Percentiles rank a stretch among this genome's conserved stretches.
Conservation (phyloP, 2,888 invertebrate genomes). For the Heteropelma amictum region DNA sequence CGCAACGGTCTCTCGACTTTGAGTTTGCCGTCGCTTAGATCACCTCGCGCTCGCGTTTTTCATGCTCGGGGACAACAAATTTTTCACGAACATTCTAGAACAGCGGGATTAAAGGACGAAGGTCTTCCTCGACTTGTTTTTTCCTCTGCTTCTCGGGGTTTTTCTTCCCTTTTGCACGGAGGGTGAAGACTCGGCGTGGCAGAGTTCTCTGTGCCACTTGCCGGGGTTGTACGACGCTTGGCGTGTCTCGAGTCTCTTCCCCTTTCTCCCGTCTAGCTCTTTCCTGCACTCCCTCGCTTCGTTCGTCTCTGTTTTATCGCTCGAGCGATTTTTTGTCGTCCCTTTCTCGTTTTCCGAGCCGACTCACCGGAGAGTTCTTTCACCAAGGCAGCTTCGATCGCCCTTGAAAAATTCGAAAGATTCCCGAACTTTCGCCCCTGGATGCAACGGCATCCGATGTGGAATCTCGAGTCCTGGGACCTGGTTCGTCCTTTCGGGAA, state of each 20-base stretch:
- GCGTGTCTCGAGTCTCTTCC: constrained; percentile 43
- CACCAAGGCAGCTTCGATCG: no score
- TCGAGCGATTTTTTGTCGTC: background rate
- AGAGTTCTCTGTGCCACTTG: constrained; percentile 53
- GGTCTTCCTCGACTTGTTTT: no score
- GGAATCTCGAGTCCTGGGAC: no score
- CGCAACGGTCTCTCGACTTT: constrained; percentile 16
- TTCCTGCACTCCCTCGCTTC: background rate
- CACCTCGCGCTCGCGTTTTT: background rate
- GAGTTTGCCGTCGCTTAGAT: background rate
- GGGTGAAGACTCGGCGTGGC: constrained; percentile 2
- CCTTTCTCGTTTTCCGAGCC: no score
- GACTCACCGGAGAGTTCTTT: no score
- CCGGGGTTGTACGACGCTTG: constrained; percentile 46
- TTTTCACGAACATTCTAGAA: no score
- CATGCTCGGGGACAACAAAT: no score
- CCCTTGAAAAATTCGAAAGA: no score
- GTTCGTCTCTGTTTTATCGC: background rate
- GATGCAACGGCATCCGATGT: no score
- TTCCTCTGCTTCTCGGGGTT: background rate
- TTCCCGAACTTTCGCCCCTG: no score
- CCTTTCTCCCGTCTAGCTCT: constrained; percentile 26
- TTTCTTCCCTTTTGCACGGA: background rate
- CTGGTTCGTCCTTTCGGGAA: no score
- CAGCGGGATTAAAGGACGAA: no score